Percentiles rank a stretch among this genome's conserved stretches.
Conservation (phyloP, 2,797 vertebrate species). For the Channallabes apus region DNA sequence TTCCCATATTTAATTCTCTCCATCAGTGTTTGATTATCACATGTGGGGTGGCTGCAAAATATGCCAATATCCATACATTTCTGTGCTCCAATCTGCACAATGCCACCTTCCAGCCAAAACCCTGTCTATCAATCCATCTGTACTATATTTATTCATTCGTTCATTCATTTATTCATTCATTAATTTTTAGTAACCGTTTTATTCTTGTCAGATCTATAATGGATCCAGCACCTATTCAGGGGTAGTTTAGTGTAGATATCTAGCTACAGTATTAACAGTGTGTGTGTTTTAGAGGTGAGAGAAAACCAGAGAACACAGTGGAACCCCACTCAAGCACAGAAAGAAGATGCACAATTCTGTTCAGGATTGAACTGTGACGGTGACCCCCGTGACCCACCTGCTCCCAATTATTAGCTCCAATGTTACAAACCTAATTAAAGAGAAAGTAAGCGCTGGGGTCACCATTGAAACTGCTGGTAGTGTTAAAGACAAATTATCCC, state of each 20-base stretch:
- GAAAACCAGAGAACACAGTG: neutral
- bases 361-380: neutral
- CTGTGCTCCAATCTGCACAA: neutral
- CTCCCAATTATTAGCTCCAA: slow-evolving; percentile 46
- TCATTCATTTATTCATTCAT: neutral
- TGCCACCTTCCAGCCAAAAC: slow-evolving; percentile 24
- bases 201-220: neutral
- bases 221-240: neutral
- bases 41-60: neutral
- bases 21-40: neutral
- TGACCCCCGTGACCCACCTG: slow-evolving; percentile 36
- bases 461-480: neutral
- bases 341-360: neutral
- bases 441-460: slow-evolving; percentile 33
- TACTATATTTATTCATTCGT: neutral
- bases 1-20: neutral
- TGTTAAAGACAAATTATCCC: slow-evolving; percentile 32
- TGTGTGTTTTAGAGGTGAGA: neutral
- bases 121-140: neutral
- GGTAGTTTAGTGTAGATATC: neutral
- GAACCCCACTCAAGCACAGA: neutral
- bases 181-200: neutral
- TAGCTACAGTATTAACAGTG: no score
- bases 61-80: slow-evolving; percentile 14
- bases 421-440: slow-evolving; percentile 51